Conservation (phyloP, 2,797 vertebrate species). For the Odontamblyopus lacepedii region DNA sequence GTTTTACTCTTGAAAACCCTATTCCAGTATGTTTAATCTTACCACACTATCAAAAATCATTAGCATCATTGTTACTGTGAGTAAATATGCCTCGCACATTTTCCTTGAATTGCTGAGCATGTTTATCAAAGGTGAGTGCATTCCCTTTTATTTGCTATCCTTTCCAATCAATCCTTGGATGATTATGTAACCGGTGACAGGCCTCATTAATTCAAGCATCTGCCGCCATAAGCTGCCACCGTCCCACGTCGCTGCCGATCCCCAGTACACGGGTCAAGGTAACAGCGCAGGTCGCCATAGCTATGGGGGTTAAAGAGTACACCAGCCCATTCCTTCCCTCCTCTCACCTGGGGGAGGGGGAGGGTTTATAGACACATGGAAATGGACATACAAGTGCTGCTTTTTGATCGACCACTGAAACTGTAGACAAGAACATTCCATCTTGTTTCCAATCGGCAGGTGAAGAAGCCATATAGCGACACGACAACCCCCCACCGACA, state of each 20-base stretch:
- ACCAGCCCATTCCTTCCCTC: not conserved
- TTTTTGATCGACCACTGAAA: not conserved
- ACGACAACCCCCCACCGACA: constrained; percentile 31
- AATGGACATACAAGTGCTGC: not conserved
- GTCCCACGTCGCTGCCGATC: not conserved
- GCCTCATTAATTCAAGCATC: constrained; percentile 16
- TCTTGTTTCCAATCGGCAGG: constrained; percentile 34
- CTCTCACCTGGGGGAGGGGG: not conserved
- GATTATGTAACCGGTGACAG: constrained; percentile 6
- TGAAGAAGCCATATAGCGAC: constrained; percentile 39
- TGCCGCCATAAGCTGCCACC: constrained; percentile 2
- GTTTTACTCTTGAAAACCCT: too few relatives aligned
- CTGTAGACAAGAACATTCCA: not conserved
- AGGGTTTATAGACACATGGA: not conserved
- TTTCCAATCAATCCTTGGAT: not conserved
- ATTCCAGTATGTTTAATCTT: not conserved
- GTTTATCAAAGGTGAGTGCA: not conserved
- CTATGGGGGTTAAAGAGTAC: not conserved
- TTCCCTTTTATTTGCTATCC: not conserved
- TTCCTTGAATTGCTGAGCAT: not conserved
- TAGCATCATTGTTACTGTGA: not conserved
- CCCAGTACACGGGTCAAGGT: constrained; percentile 2
- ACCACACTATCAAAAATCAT: not conserved
- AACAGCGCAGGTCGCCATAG: not conserved
- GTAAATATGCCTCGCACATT: not conserved